Evolutionary conservation across 2,888 invertebrate genomes (phyloP), one percentile per base, ranked within the genome.

Genomic region (Cordylochernes scorpioides): DNA sequence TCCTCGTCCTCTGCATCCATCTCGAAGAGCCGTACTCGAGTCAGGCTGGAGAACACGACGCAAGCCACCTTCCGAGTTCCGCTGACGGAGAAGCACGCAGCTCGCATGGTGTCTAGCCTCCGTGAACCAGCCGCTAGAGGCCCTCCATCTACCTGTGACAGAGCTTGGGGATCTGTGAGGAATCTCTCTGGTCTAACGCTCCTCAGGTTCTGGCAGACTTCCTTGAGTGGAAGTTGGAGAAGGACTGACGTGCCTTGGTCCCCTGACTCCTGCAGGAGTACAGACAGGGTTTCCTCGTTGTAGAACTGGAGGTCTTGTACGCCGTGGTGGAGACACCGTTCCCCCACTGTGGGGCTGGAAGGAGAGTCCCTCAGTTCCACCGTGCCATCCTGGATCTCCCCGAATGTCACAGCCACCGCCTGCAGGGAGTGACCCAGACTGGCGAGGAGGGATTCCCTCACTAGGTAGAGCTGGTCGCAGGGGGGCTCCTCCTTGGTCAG

Each of bases 1-100:
- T 77, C 77, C 32, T 74, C 74, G 15, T 78, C 82, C 47, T 84
- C 84, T 0, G 70, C 72, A 57, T 86, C 86, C 68, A 82, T 82
- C 52, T 86, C 80, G 49, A 75, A 75, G 27, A 84, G 62, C 36
- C 77, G 62, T 24, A 86, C 71, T 50, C 77, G 72, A 34, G 74
- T 65, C 30, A 61, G 59, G 44, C 65, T 74, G 42, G 73, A 71
- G 10, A 75, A 71, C 22, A 84, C 57, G 26, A 86, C 67, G 22
- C 82, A 73, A 6, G 78, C 71, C 6, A 86, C 77, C 55, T 73
- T 71, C 17, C 70, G 54, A 4, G 68, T 66, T 1, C 84, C 82
- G 25, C 80, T 80, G 3, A 84, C 82, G 2, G 82, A 71, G 45
- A 86, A 62, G 36, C 60, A 55, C 33, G 62, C 62, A 3, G 51